Evolutionary conservation across 2,797 vertebrate genomes (phyloP).

Genomic region (Poecilia gillii): DNA sequence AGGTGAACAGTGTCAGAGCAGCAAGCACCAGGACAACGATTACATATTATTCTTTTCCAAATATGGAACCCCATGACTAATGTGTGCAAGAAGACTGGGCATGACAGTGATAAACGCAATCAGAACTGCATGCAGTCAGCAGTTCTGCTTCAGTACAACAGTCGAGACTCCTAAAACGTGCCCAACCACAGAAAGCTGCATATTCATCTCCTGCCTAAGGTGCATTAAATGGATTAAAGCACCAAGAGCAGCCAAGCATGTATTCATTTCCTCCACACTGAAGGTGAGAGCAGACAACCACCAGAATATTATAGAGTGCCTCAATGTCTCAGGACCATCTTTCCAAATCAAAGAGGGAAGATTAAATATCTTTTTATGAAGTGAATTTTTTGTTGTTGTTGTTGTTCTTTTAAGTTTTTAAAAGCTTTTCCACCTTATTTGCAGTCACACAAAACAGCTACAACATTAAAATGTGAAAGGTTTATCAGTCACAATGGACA

Average conservation of each 20-base stretch:
- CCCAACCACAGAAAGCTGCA: conserved; percentile 42
- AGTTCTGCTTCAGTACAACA: conserved; percentile 59
- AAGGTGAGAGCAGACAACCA: conserved; percentile 53
- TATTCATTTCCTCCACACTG: conserved; percentile 68
- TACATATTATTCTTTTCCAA: conserved; percentile 16
- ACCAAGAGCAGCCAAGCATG: conserved; percentile 70
- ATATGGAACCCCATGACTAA: conserved; percentile 40
- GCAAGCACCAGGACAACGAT: conserved; percentile 18
- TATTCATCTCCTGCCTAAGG: conserved; percentile 62
- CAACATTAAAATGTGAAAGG: neutral
- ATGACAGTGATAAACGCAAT: conserved; percentile 49
- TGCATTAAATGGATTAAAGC: conserved; percentile 79
- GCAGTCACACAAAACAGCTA: neutral
- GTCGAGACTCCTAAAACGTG: conserved; percentile 54
- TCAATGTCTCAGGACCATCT: conserved; percentile 62
- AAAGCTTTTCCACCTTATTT: neutral
- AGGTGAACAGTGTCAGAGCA: conserved; percentile 9
- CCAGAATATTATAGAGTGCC: conserved; percentile 59
- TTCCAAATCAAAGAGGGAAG: conserved; percentile 56
- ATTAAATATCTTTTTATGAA: conserved; percentile 61
- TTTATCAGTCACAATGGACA: neutral
- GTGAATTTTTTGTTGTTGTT: conserved; percentile 12
- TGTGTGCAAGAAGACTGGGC: conserved; percentile 37
- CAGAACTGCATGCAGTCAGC: conserved; percentile 44
- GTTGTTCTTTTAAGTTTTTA: too few species aligned